These are phyloP conservation scores for Hypothenemus hampei DNA, from an alignment of 1,140 invertebrate species.

Conservation along the genomic window DNA sequence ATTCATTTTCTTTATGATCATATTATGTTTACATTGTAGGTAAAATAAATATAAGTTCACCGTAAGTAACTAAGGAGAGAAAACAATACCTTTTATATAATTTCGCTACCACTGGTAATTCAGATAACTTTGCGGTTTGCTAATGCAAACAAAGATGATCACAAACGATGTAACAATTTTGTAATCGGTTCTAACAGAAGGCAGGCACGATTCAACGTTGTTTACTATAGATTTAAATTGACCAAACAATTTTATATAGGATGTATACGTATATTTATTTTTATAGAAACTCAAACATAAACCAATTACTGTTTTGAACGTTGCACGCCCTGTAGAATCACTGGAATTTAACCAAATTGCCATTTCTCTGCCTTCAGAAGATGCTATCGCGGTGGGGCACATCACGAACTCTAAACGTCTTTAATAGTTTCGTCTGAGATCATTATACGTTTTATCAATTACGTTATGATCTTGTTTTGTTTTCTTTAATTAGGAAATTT, in stretches of 20 bases:
- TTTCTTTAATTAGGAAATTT: too few species aligned
- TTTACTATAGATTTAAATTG: constrained; percentile 1
- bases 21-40: too few species aligned
- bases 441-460: too few species aligned
- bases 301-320: not conserved
- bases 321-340: not conserved
- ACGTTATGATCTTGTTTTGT: too few species aligned
- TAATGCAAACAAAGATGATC: constrained; percentile 13
- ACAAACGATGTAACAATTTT: constrained; percentile 13
- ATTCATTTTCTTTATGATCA: too few species aligned
- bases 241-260: constrained; percentile 1
- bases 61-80: not conserved
- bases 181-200: constrained; percentile 14
- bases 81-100: constrained; percentile 4
- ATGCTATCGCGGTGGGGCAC: constrained; percentile 4
- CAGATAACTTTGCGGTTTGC: constrained; percentile 7
- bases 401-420: not conserved
- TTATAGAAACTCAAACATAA: not conserved
- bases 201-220: constrained; percentile 9
- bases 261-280: not conserved
- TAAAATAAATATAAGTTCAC: too few species aligned
- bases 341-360: constrained; percentile 9
- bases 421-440: too few species aligned
- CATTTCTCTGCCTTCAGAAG: constrained; percentile 8
- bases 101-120: constrained; percentile 13